phyloP scores from a whole-genome alignment of 2,113 vertebrate species.

The Caranx melampygus region DNA sequence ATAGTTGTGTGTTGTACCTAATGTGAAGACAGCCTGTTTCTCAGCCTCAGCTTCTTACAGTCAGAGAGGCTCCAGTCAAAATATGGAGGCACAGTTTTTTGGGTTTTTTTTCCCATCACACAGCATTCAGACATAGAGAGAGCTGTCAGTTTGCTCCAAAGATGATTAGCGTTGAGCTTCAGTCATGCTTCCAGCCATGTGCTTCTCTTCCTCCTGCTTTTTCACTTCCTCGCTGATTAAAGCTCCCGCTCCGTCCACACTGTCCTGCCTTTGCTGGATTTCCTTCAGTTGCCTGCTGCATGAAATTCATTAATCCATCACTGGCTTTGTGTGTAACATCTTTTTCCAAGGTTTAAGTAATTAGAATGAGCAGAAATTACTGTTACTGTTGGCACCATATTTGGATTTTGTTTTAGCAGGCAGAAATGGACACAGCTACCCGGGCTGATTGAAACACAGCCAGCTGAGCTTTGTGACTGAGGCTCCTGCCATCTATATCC shows the following conservation, averaged over 20 bases:
- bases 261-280: neutral
- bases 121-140: conserved; percentile 29
- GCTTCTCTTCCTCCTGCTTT: conserved; percentile 16
- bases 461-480: too few species aligned
- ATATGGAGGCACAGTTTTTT: conserved; percentile 18
- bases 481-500: too few species aligned
- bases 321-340: too few species aligned
- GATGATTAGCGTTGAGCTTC: conserved; percentile 58
- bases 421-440: too few species aligned
- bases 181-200: conserved; percentile 42
- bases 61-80: neutral
- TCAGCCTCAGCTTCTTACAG: neutral
- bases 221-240: conserved; percentile 31
- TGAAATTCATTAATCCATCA: too few species aligned
- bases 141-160: conserved; percentile 35
- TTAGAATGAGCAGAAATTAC: neutral
- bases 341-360: neutral
- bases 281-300: too few species aligned
- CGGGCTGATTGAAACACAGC: too few species aligned
- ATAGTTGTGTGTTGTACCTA: neutral
- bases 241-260: neutral
- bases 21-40: neutral
- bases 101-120: conserved; percentile 26
- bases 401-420: too few species aligned
- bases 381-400: too few species aligned